These are phyloP conservation scores for Lepidocyrtoides sp. DNA, from an alignment of 2,888 invertebrate genomes.

Conservation along the genomic window DNA sequence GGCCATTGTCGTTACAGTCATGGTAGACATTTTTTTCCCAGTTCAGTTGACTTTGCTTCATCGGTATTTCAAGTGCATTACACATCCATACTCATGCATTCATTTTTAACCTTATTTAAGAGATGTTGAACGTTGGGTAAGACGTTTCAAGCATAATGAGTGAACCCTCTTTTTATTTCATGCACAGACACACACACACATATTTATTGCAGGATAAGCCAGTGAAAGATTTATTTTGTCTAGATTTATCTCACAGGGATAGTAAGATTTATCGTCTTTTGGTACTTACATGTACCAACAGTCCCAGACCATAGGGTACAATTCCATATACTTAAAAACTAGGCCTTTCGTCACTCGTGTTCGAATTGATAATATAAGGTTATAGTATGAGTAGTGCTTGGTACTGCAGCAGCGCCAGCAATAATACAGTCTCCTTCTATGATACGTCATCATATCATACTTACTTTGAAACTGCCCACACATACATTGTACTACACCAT, in stretches of 20 bases:
- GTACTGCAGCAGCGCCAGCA: too few species aligned
- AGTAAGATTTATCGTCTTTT: slow-evolving; percentile 50
- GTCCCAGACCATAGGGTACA: background rate
- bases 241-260: slow-evolving; percentile 52
- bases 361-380: background rate
- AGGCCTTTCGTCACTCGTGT: background rate
- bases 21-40: background rate
- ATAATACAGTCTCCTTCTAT: too few species aligned
- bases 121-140: background rate
- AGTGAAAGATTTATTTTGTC: slow-evolving; percentile 55
- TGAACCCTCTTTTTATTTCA: slow-evolving; percentile 20
- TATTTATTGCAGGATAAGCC: slow-evolving; percentile 29
- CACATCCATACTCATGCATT: background rate
- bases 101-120: background rate
- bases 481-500: background rate
- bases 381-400: background rate
- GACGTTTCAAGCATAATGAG: slow-evolving; percentile 25
- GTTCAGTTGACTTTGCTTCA: background rate
- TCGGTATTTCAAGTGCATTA: background rate
- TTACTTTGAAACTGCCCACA: background rate
- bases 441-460: background rate
- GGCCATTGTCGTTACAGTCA: background rate
- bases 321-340: background rate
- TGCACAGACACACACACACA: slow-evolving; percentile 11
- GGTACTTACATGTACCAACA: background rate